Base-by-base conservation (phyloP, 2,797 vertebrate species). In the Thaleichthys pacificus region DNA sequence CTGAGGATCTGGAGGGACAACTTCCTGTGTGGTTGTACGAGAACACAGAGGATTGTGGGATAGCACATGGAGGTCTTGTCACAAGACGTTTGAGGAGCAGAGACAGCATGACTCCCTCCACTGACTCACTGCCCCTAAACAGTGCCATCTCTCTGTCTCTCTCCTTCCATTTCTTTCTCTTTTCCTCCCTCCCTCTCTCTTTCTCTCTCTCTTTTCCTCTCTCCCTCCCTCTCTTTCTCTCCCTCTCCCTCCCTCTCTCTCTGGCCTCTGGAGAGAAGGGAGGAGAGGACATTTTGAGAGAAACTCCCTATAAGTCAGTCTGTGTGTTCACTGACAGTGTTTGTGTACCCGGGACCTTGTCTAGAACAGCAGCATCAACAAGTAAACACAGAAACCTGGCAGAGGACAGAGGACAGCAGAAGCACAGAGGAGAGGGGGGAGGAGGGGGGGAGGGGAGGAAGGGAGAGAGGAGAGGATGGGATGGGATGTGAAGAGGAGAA, bases 341-440 rank as follows among this genome's bases (percentile, higher is more conserved):
- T 95, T 95, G 94, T 95, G 95, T 95, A 94, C 93, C 93, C 94
- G 94, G 93, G 93, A 96, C 90, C 87, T 94, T 94, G 95, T 88
- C 69, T 80, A 80, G 70, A 69, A 84, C 80, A 80, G 73, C 77
- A n/a, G 84, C 82, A 84, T 87, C 83, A 82, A 83, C 84, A 81
- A 83, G 73, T 81, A 86, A 70, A 74, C 47, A 60, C 80, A 90
- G 78, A 82, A 79, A 56, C 49, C 88, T 82, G 85, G 90, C 90
- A 93, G 92, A 93, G 28, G 26, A 93, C 51, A n/a, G 92, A 92
- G 88, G 88, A 91, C 86, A 89, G 86, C 86, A 86, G 88, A 84
- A 88, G 85, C 89, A 91, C 86, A 88, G 61, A 88, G 90, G 87
- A 24, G 63, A 70, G 71, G 73, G 61, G 76, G 49, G 88, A 92